Conservation (phyloP, 2,797 vertebrate genomes). For the Dendrocincla tyrannina region DNA sequence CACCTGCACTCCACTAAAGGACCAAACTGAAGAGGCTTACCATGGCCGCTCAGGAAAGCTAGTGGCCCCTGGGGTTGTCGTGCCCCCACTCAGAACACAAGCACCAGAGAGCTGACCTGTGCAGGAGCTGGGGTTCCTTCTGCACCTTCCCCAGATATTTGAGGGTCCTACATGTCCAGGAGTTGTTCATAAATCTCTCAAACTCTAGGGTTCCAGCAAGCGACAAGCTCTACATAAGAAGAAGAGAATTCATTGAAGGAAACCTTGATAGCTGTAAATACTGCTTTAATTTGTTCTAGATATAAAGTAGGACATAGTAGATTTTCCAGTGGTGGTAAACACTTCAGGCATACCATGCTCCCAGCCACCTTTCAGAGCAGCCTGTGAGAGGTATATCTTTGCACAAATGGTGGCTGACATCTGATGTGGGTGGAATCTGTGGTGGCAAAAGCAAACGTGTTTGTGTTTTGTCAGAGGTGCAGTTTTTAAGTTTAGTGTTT, state of each 20-base stretch:
- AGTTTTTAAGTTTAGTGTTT: not conserved
- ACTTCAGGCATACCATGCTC: not conserved
- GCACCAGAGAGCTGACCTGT: fast-evolving
- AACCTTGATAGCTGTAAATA: not conserved
- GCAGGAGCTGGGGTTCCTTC: not conserved
- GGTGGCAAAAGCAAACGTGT: conserved; percentile 14
- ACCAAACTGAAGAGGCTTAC: not conserved
- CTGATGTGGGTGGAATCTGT: conserved; percentile 15
- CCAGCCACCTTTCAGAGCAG: not conserved
- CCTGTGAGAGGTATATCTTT: not conserved
- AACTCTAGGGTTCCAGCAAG: not conserved
- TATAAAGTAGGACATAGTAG: conserved; percentile 28
- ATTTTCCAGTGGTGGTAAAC: not conserved
- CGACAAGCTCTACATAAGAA: not conserved
- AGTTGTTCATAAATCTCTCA: not conserved
- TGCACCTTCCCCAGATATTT: not conserved
- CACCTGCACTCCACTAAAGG: not conserved
- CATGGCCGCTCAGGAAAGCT: not conserved
- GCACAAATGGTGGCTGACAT: conserved; percentile 12
- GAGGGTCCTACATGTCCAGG: not conserved
- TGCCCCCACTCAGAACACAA: not conserved
- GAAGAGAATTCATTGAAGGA: not conserved
- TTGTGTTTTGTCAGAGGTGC: not conserved
- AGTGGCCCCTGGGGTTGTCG: not conserved
- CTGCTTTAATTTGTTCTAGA: not conserved